Evolutionary conservation across 2,113 vertebrate genomes (phyloP), one percentile per base, ranked within the genome.

Genomic region (Chiloscyllium plagiosum): DNA sequence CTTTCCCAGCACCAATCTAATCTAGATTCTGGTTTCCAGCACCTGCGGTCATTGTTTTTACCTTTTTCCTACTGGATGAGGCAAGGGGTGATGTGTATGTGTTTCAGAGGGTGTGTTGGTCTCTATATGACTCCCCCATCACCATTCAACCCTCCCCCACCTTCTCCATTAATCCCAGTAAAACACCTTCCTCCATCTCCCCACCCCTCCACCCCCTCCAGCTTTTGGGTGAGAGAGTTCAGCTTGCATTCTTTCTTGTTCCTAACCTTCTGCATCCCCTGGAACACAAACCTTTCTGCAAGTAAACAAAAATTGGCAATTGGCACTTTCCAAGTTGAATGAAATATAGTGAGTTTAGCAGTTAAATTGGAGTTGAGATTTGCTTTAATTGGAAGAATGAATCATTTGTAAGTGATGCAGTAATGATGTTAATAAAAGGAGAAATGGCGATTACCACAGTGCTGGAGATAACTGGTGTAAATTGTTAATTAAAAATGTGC

Each of bases 291-390:
- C 89, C 33, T 17, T 20, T 42, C 29, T 37, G 33, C 65, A 15
- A 66, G 56, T 52, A 26, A 93, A 24, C 33, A 66, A 93, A 93
- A 22, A 0, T 2, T 22, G 6, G 19, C 8, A 66, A 12, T 37
- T 37, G 65, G 19, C 22, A 42, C n/a, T 66, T 66, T 93, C 33
- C 61, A 93, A 93, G 66, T 37, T 66, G 66, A 65, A 20, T 93
- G 89, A 93, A 93, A 20, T 37, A 22, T 2, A 66, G 89, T 93
- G 17, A 93, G 89, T 66, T 66, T 66, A 92, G 17, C 56, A 66
- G 20, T 92, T 90, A 90, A 90, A 90, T 90, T 93, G 89, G 50
- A 90, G 87, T 93, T 66, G 89, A 37, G 89, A 37, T 42, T 93
- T 93, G 33, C n/a, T 93, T 66, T 93, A 93, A 93, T 93, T 93